Base-by-base conservation (phyloP, 2,888 invertebrate species). In the Drosophila niveifrons region DNA sequence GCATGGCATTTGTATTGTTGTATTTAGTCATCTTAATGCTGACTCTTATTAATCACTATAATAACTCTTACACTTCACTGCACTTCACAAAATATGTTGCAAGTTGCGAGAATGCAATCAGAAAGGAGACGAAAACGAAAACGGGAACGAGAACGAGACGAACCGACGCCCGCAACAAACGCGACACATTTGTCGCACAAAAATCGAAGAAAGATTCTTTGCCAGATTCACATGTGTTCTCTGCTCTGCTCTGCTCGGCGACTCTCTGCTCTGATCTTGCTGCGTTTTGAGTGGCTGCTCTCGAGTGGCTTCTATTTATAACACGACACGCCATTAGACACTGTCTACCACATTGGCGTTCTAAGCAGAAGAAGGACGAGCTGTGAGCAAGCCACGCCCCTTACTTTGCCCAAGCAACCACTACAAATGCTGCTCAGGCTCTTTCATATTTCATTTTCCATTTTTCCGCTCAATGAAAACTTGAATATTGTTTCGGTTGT, bases 231-330 rank as follows among this genome's bases (percentile, higher is more conserved):
- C 74, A 78, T 58, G 65, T 74, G 69, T 65, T 65, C 46, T 63
- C 41, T n/a, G 29, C 17, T 52, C 52, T 31, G 31, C 31, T 11
- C 36, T 36, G 36, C n/a, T 36, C 36, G n/a, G 23, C 44, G 18
- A 23, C 28, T 29, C 55, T 55, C 46, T 66, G 17, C 72, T 66
- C 71, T 18, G 69, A 53, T 71, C 66, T 9, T 73, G 78, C 83
- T 78, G 72, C 66, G 70, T 88, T 88, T 88, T 88, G 90, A 90
- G 90, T 88, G 81, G 78, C 80, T 75, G 78, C 79, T 81, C 87
- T 85, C 74, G 88, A 90, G 90, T 89, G 82, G 68, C 58, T 55
- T 71, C 90, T 90, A 90, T 91, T 90, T 90, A 80, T 91, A 90
- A 82, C 81, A 72, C 85, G 88, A 53, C 66, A 55, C 79, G 74